phyloP scores from a whole-genome alignment of 2,797 vertebrate genomes.

The Gila robusta region DNA sequence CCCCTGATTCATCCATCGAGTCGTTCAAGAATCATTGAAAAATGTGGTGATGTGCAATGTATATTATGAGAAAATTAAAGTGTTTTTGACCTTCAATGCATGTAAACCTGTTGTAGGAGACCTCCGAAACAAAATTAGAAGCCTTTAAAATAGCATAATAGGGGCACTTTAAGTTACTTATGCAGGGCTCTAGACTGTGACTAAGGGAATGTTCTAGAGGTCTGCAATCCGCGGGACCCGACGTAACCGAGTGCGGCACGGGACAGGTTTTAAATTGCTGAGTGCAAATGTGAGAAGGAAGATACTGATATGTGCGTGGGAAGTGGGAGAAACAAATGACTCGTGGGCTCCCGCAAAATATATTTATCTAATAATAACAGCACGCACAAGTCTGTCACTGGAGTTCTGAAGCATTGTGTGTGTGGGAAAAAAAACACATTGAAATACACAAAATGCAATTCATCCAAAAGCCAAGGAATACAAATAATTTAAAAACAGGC shows the following conservation, averaged over 20 bases:
- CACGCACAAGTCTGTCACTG: not conserved
- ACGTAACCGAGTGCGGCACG: not conserved
- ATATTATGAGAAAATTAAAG: no score
- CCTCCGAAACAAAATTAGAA: no score
- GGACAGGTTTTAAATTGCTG: not conserved
- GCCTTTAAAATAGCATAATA: no score
- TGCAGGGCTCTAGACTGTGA: not conserved
- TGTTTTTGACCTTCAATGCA: no score
- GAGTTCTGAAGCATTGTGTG: not conserved
- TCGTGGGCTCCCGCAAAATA: not conserved
- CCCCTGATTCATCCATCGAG: no score
- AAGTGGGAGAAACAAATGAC: not conserved
- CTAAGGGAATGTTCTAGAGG: not conserved
- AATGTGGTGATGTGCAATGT: no score
- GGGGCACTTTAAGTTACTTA: not conserved
- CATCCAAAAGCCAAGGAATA: no score
- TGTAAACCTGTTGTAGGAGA: no score
- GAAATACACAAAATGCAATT: no score
- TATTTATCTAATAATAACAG: not conserved
- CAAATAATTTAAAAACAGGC: no score
- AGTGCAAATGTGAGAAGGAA: not conserved
- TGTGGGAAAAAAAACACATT: not conserved
- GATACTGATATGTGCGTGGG: no score
- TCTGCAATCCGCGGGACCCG: not conserved
- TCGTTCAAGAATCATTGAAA: no score